Evolutionary conservation across 1,140 invertebrate genomes (phyloP).

Genomic region (Philaenus spumarius): DNA sequence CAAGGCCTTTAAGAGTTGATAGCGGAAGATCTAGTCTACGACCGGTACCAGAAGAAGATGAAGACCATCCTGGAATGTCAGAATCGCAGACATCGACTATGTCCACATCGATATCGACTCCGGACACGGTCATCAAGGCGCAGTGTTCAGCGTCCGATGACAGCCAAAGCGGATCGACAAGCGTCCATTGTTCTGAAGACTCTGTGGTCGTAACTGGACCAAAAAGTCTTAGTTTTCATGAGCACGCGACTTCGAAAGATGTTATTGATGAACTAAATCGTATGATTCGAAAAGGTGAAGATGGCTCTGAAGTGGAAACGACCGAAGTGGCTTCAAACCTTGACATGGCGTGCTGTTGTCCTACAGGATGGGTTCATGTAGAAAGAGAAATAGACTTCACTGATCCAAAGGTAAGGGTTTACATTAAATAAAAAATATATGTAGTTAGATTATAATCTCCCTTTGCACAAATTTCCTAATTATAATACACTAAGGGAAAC

Average conservation of each 20-base stretch:
- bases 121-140: slow-evolving; percentile 41
- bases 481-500: too few species aligned
- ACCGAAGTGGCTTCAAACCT: background rate
- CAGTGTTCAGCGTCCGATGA: slow-evolving; percentile 33
- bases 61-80: slow-evolving; percentile 40
- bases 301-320: slow-evolving; percentile 26
- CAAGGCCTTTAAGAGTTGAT: slow-evolving; percentile 31
- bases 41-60: slow-evolving; percentile 59
- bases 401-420: slow-evolving; percentile 61
- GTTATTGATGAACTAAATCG: slow-evolving; percentile 68
- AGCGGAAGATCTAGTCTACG: slow-evolving; percentile 33
- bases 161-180: slow-evolving; percentile 29
- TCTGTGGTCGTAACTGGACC: slow-evolving; percentile 4
- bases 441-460: too few species aligned
- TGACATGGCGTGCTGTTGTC: slow-evolving; percentile 51
- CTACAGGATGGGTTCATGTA: slow-evolving; percentile 70
- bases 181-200: background rate
- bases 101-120: slow-evolving; percentile 55
- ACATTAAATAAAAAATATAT: too few species aligned
- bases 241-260: slow-evolving; percentile 63
- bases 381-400: slow-evolving; percentile 67
- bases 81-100: slow-evolving; percentile 58
- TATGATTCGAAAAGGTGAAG: slow-evolving; percentile 57
- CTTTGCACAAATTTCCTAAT: too few species aligned
- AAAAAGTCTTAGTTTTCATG: slow-evolving; percentile 55